phyloP scores from a whole-genome alignment of 2,797 vertebrate genomes.

The Enoplosus armatus region DNA sequence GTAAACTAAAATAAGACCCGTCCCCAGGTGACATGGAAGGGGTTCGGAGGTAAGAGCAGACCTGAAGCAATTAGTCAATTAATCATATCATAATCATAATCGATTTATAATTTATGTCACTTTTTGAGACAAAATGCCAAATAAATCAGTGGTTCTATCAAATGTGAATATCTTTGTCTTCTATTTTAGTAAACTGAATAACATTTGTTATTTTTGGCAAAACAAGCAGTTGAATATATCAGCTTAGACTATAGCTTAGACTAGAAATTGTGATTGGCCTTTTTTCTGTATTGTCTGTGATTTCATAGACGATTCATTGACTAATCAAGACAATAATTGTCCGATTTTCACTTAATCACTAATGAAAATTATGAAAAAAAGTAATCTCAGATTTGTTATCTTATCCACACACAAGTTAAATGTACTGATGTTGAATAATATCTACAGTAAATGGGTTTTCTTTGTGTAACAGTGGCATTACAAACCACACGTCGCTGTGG shows the following conservation, averaged over 20 bases:
- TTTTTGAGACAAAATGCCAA: not conserved
- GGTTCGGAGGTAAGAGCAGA: not conserved
- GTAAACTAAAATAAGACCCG: not conserved
- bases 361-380: not conserved
- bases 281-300: not conserved
- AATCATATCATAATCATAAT: not conserved
- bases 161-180: not conserved
- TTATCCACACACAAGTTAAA: not conserved
- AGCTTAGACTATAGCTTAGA: not conserved
- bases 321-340: not conserved
- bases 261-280: no score
- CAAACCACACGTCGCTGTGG: not conserved
- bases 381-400: not conserved
- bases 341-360: not conserved
- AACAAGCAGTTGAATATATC: not conserved
- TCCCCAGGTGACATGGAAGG: not conserved
- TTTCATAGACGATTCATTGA: not conserved
- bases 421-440: not conserved
- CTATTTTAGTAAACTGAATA: not conserved
- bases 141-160: not conserved
- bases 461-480: not conserved
- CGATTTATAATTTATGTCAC: not conserved
- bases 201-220: not conserved
- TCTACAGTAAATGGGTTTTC: not conserved
- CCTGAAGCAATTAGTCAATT: not conserved